A percentile compares a stretch with the other conserved stretches of the same genome.
phyloP scores from a whole-genome alignment of 1,140 invertebrate genomes.

The Protaetia brevitarsis region DNA sequence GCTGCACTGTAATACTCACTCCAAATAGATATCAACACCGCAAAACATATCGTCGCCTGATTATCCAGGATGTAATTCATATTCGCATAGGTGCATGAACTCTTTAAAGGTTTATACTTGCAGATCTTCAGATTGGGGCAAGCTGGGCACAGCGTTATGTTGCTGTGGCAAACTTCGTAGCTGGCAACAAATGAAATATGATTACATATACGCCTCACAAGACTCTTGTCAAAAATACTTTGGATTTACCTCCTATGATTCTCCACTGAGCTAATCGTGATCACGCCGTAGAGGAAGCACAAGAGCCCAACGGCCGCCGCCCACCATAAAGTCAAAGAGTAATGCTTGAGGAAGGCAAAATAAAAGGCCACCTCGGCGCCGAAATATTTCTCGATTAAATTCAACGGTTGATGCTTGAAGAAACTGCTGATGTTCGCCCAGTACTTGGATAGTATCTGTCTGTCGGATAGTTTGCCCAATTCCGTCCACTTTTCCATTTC shows the following conservation, averaged over 20 bases:
- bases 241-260: background rate
- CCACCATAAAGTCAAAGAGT: constrained; percentile 54
- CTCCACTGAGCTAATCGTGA: background rate
- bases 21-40: constrained; percentile 95
- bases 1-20: constrained; percentile 54
- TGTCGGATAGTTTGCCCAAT: constrained; percentile 46
- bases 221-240: background rate
- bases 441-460: constrained; percentile 41
- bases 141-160: background rate
- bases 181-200: background rate
- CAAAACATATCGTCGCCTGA: constrained; percentile 84
- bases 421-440: constrained; percentile 53
- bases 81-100: constrained; percentile 58
- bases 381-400: constrained; percentile 45
- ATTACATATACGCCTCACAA: background rate
- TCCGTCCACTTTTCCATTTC: constrained; percentile 42
- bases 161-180: background rate
- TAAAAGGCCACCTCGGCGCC: constrained; percentile 49
- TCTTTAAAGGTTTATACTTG: background rate
- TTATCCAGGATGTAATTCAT: constrained; percentile 94
- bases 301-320: constrained; percentile 53
- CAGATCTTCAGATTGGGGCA: background rate
- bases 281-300: constrained; percentile 22
- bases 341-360: constrained; percentile 55
- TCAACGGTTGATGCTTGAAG: constrained; percentile 48